phyloP scores from a whole-genome alignment of 2,113 vertebrate species.

The Noturus placidus region DNA sequence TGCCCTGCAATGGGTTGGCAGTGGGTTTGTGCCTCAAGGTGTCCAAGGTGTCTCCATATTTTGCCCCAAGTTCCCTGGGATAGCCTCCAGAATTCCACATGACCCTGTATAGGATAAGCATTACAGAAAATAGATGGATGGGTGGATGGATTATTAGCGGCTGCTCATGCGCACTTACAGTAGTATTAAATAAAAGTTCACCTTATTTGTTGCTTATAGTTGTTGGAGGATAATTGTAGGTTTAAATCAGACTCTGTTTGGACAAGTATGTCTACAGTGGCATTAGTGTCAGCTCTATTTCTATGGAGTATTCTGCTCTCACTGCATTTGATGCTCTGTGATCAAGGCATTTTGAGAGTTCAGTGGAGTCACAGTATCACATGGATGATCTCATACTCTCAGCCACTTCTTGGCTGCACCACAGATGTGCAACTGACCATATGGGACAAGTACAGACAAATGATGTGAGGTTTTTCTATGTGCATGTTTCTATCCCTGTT shows the following conservation, averaged over 20 bases:
- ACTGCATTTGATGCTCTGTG: constrained; percentile 21
- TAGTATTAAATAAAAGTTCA: not conserved
- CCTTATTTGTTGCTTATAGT: not conserved
- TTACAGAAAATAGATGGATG: no score
- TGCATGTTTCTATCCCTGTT: not conserved
- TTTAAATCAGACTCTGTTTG: not conserved
- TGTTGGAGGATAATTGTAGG: not conserved
- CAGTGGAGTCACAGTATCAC: constrained; percentile 11
- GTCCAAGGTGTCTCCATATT: no score
- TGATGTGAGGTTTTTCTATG: not conserved
- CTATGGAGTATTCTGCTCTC: constrained; percentile 8
- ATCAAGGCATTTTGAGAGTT: constrained; percentile 29
- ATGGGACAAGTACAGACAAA: not conserved
- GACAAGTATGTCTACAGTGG: not conserved
- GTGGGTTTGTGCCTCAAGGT: no score
- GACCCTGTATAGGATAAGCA: no score
- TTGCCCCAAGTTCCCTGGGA: no score
- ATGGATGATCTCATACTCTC: not conserved
- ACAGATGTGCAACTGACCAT: not conserved
- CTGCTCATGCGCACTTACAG: no score
- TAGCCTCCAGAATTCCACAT: no score
- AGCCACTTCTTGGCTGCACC: not conserved
- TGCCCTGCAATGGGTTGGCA: no score
- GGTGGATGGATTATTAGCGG: not conserved
- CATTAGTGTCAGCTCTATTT: not conserved